These are phyloP conservation scores for Euleptes europaea DNA, from an alignment of 2,113 vertebrate genomes.

Conservation along the genomic window DNA sequence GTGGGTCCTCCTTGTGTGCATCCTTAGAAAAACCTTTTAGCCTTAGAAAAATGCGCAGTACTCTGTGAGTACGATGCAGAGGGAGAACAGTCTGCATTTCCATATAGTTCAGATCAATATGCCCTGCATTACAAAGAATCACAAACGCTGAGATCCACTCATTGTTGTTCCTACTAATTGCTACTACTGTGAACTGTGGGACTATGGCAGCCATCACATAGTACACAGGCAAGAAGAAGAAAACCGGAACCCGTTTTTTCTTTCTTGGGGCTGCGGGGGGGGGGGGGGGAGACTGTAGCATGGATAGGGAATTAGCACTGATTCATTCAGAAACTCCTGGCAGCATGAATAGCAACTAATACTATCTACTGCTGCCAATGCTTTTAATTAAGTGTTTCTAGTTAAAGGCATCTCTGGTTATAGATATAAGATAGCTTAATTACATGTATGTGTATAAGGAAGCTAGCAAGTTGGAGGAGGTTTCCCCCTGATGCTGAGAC, in stretches of 20 bases:
- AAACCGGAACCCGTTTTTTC: background rate
- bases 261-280: background rate
- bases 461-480: constrained; percentile 7
- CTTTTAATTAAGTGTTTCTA: constrained; percentile 43
- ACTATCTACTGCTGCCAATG: constrained; percentile 40
- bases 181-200: background rate
- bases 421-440: constrained; percentile 54
- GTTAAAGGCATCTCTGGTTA: constrained; percentile 45
- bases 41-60: no score
- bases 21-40: no score
- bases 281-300: background rate
- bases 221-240: fast-evolving
- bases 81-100: background rate
- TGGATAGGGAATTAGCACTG: background rate
- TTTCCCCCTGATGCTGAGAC: constrained; percentile 29
- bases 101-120: background rate
- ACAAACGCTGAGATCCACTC: background rate
- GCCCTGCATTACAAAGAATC: background rate
- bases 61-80: no score
- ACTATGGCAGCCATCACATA: background rate
- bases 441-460: constrained; percentile 42
- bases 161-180: background rate
- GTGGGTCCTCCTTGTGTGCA: no score
- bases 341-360: background rate
- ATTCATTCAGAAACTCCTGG: constrained; percentile 23